Evolutionary conservation across 2,113 vertebrate genomes (phyloP), one percentile per base, ranked within the genome.

Genomic region (Gymnocephalus cernua): DNA sequence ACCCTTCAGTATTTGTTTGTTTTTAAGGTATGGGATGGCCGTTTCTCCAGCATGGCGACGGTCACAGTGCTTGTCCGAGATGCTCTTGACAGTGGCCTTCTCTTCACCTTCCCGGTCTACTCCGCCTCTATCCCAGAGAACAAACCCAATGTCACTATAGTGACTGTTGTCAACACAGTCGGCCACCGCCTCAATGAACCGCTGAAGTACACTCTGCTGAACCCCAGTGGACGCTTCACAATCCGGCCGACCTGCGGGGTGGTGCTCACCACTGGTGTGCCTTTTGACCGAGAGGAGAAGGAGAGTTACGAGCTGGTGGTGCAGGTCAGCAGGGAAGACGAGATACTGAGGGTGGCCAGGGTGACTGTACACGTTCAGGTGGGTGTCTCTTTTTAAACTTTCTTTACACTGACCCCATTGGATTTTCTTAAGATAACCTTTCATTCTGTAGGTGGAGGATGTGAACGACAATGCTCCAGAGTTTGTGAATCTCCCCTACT

Each of bases 121-220:
- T 95, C 95, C 3, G 94, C 96, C 27, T 97, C 96, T 4, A 96
- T 99, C 84, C 91, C 93, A 44, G 98, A 99, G 92, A 99, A 99
- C 82, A 93, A 87, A 51, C 87, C 93, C 38, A 96, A 98, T 53
- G 94, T 97, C 76, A 97, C 96, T 45, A 93, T 96, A 64, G 95
- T 97, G 0, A 95, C 96, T 4, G 95, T 98, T 18, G 96, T 99
- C 79, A 99, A 94, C 83, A 96, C 97, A 3, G 87, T 97, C 14
- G 97, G 98, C 73, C 97, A 97, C 79, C 96, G 93, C 48, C 97
- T 98, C 64, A 99, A 99, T 0, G 98, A 99, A 88, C 98, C 98
- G 2, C 95, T 99, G 63, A 97, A 93, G 86, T 99, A 97, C 70
- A 92, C 94, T 27, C 95, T 99, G 88, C 92, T 99, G 86, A 99